Conservation (phyloP, 2,888 invertebrate genomes). For the Adineta ricciae region DNA sequence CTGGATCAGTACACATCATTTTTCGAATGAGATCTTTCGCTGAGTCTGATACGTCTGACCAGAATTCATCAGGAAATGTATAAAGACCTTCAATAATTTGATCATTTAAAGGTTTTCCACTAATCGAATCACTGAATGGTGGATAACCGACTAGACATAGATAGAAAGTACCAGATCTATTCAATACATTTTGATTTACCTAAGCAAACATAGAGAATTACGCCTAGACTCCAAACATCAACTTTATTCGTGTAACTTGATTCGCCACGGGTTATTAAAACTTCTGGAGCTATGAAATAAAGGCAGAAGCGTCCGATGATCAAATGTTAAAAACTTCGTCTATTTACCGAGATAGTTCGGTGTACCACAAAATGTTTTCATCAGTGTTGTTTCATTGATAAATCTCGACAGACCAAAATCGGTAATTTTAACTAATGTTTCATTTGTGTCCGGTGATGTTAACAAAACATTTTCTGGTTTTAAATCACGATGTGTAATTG, state of each 20-base stretch:
- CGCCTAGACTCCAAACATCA: conserved; percentile 84
- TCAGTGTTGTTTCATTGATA: conserved; percentile 64
- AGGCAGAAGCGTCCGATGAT: not conserved
- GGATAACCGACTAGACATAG: conserved; percentile 58
- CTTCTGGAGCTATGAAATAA: conserved; percentile 64
- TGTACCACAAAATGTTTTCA: conserved; percentile 82
- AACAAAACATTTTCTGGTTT: conserved; percentile 60
- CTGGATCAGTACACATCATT: conserved; percentile 28
- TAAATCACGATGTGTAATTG: conserved; percentile 62
- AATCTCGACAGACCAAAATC: conserved; percentile 82
- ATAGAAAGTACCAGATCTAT: no score
- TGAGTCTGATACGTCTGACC: conserved; percentile 58
- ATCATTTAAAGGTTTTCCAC: conserved; percentile 52
- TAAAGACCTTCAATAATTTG: conserved; percentile 65
- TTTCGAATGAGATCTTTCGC: conserved; percentile 24
- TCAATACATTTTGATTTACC: not conserved
- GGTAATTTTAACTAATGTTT: conserved; percentile 64
- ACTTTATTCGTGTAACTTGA: conserved; percentile 56
- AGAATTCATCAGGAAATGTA: conserved; percentile 57
- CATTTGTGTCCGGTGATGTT: conserved; percentile 55
- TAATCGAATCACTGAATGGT: conserved; percentile 57
- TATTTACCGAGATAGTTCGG: conserved; percentile 61
- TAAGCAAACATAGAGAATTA: conserved; percentile 68
- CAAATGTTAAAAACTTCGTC: not conserved
- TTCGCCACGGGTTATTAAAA: conserved; percentile 55